Conservation (phyloP, 2,888 invertebrate species). For the Dryobota labecula region DNA sequence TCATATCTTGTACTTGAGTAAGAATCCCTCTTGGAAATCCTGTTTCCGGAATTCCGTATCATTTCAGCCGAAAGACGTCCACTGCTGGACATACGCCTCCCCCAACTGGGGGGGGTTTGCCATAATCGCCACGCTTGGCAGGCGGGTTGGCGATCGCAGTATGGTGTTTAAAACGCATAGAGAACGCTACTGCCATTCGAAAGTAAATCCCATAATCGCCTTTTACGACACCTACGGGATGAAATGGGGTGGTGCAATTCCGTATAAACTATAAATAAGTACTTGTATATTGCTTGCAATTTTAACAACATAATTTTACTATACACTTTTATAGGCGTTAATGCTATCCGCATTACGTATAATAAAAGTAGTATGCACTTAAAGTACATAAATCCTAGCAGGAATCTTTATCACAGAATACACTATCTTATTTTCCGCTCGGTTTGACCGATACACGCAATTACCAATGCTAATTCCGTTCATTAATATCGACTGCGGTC, state of each 20-base stretch:
- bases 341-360: background rate
- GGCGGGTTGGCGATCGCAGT: too few species aligned
- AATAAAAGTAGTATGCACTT: slow-evolving; percentile 3
- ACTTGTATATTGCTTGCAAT: background rate
- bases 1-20: background rate
- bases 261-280: background rate
- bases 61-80: too few species aligned
- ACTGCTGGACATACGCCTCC: too few species aligned
- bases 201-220: too few species aligned
- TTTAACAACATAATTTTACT: background rate
- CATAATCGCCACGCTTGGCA: too few species aligned
- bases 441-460: slow-evolving; percentile 55
- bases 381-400: slow-evolving; percentile 15
- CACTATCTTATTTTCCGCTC: slow-evolving; percentile 60
- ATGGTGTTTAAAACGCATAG: too few species aligned
- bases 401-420: background rate
- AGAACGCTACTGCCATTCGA: too few species aligned
- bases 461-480: slow-evolving; percentile 66
- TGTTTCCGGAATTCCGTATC: too few species aligned
- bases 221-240: too few species aligned
- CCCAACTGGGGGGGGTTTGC: too few species aligned
- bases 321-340: background rate
- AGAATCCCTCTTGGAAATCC: background rate
- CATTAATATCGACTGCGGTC: slow-evolving; percentile 60
- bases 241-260: too few species aligned